These are phyloP conservation scores for Sebastes steindachneri DNA, from an alignment of 2,797 vertebrate genomes.

Conservation along the genomic window DNA sequence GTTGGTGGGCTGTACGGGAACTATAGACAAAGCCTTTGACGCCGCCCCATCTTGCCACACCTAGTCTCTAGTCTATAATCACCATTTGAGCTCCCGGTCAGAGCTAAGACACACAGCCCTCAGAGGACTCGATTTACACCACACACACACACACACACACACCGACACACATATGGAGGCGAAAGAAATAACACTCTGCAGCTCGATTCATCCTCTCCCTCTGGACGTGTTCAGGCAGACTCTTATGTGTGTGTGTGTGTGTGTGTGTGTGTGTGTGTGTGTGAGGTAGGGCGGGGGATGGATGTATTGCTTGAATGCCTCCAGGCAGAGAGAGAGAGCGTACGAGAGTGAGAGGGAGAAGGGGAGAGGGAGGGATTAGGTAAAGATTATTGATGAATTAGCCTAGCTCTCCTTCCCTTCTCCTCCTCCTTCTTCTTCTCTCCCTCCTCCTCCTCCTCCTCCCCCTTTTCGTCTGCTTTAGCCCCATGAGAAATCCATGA, in stretches of 20 bases:
- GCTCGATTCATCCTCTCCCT: slow-evolving; percentile 81
- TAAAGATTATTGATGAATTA: slow-evolving; percentile 87
- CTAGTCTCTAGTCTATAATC: slow-evolving; percentile 82
- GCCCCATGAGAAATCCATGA: slow-evolving; percentile 75
- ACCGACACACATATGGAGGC: slow-evolving; percentile 47
- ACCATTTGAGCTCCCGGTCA: slow-evolving; percentile 73
- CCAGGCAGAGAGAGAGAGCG: slow-evolving; percentile 63
- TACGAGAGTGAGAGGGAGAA: slow-evolving; percentile 55
- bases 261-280: slow-evolving; percentile 40
- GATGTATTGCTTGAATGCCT: slow-evolving; percentile 82
- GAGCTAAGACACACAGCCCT: slow-evolving; percentile 68
- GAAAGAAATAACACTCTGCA: slow-evolving; percentile 65
- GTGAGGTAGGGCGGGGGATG: slow-evolving; percentile 73
- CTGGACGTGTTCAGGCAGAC: slow-evolving; percentile 82
- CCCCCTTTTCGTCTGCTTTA: slow-evolving; percentile 45
- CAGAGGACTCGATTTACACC: slow-evolving; percentile 69
- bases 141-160: slow-evolving; percentile 52
- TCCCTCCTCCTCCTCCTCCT: slow-evolving; percentile 8
- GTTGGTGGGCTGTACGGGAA: slow-evolving; percentile 70
- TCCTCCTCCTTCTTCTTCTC: slow-evolving; percentile 44
- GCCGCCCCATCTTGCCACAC: slow-evolving; percentile 84
- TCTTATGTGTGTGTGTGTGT: slow-evolving; percentile 46
- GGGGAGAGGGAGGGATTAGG: slow-evolving; percentile 80
- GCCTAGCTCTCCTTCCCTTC: slow-evolving; percentile 72
- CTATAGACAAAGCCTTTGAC: slow-evolving; percentile 83